Evolutionary conservation across 2,888 invertebrate species (phyloP), one percentile per base, ranked within the genome.

Genomic region (Monoplex corrugatus): DNA sequence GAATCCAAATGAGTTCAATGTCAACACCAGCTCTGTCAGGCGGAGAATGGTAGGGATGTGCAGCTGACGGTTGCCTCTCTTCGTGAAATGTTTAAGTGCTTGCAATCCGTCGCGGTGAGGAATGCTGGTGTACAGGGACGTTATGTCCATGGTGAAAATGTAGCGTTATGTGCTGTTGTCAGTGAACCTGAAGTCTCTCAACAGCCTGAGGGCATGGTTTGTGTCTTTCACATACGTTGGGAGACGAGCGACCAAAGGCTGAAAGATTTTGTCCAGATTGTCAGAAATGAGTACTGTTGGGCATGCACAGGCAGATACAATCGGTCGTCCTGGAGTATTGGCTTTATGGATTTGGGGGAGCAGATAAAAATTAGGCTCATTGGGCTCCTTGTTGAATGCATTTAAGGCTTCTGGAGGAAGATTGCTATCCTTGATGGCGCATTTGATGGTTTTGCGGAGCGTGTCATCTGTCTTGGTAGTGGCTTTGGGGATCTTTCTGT

Each of bases 181-280:
- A 50, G 50, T 16, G 50, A 50, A 50, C 50, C 50, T 50, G 50
- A 50, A 50, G 50, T 50, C 16, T n/a, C 6, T 28, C n/a, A 72
- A 28, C 28, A 57, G 57, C 10, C 68, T 40, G 50, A 72, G 50
- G 19, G 86, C 72, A 5, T 87, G 75, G 86, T 87, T 87, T 38
- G 86, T 72, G 32, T 87, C 86, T 43, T 87, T 87, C 28, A 87
- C 28, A 5, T 40, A 87, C 3, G 86, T 68, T 1, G 86, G 86
- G 6, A 87, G 72, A 43, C n/a, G 3, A 16, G 43, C n/a, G n/a
- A 87, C 44, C n/a, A 87, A 2, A n/a, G 72, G 75, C 44, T 87
- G 86, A 16, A 87, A 72, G 40, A 72, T 43, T 16, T 44, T 28
- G 75, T 87, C 86, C 8, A 87, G 75, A 40, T 38, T 68, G 10